Evolutionary conservation across 1,140 invertebrate species (phyloP).

Genomic region (Oreohelix idahoensis): DNA sequence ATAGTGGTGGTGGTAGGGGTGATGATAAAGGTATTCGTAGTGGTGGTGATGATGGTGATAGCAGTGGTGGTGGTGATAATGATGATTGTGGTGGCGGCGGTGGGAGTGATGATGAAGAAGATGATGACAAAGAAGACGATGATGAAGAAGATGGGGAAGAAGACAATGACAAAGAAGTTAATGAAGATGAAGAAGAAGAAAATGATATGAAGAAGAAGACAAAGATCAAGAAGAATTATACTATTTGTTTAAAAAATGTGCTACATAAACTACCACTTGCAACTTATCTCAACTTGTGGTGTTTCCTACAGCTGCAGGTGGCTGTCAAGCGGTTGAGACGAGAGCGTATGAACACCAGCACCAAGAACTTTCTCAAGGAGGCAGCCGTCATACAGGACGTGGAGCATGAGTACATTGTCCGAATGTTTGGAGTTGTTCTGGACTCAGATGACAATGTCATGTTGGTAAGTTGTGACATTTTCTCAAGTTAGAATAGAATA

Average conservation of each 20-base stretch:
- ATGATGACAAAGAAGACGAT: not conserved
- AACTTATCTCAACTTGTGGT: too few relatives aligned
- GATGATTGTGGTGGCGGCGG: not conserved
- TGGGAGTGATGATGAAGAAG: not conserved
- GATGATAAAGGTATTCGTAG: not conserved
- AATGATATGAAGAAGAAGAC: too few relatives aligned
- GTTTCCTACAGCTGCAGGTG: slow-evolving; percentile 84
- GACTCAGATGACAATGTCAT: slow-evolving; percentile 90
- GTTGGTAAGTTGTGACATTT: slow-evolving; percentile 88
- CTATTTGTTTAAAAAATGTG: too few relatives aligned
- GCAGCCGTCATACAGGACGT: slow-evolving; percentile 98
- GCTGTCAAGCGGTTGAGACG: slow-evolving; percentile 96
- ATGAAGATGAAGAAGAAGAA: too few relatives aligned
- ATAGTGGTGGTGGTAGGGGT: not conserved
- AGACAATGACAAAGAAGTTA: too few relatives aligned
- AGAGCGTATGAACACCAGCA: slow-evolving; percentile 94
- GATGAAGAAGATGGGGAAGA: too few relatives aligned
- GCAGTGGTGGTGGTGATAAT: not conserved
- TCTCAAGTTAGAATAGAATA: too few relatives aligned
- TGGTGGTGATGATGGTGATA: not conserved
- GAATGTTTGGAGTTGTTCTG: slow-evolving; percentile 95
- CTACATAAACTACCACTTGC: too few relatives aligned
- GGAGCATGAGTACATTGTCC: slow-evolving; percentile 95
- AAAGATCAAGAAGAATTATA: too few relatives aligned
- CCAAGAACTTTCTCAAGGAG: slow-evolving; percentile 97